phyloP scores from a whole-genome alignment of 2,113 vertebrate species.

The Cygnus buccinator region DNA sequence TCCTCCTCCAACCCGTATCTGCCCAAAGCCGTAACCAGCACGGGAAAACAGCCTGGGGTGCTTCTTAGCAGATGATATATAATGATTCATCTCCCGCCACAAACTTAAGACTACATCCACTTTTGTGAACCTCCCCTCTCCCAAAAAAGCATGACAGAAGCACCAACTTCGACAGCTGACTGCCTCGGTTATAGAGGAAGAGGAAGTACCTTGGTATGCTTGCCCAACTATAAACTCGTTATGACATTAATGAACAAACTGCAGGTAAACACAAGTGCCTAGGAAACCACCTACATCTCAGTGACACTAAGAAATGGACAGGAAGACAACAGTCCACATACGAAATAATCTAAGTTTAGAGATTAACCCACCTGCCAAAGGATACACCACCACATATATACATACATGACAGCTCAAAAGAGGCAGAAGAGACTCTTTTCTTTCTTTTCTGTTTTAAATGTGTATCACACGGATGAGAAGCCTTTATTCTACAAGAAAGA shows the following conservation, averaged over 20 bases:
- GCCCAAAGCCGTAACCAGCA: not conserved
- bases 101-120: not conserved
- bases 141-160: not conserved
- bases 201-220: not conserved
- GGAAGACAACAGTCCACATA: not conserved
- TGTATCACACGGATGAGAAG: not conserved
- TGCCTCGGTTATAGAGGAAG: not conserved
- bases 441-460: not conserved
- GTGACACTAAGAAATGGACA: not conserved
- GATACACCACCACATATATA: not conserved
- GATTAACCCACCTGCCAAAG: not conserved
- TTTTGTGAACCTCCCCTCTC: not conserved
- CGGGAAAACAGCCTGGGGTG: not conserved
- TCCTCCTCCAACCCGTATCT: not conserved
- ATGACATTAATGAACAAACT: conserved; percentile 26
- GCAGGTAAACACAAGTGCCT: conserved; percentile 1
- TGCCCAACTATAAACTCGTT: conserved; percentile 27
- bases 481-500: not conserved
- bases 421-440: not conserved
- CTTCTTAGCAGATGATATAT: not conserved
- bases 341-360: not conserved
- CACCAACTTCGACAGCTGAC: not conserved
- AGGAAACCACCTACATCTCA: not conserved
- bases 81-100: not conserved
- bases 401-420: not conserved